Evolutionary conservation across 2,888 invertebrate species (phyloP), one percentile per base, ranked within the genome.

Genomic region (Drepana falcataria): DNA sequence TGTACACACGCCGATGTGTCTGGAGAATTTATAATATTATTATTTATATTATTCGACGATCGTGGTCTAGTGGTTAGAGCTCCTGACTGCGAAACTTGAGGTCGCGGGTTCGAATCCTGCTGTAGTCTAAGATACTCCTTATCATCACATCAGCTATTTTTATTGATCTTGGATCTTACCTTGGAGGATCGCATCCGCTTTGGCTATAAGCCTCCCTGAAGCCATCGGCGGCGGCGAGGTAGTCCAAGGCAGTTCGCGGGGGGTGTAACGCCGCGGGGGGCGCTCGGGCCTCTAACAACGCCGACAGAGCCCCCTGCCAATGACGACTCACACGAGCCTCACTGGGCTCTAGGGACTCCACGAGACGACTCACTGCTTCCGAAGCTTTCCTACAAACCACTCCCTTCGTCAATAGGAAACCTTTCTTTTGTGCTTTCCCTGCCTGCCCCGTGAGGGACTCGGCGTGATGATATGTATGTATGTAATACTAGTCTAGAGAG

Each of bases 171-270:
- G n/a, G n/a, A n/a, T n/a, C n/a, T 62, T 48, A 93, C 85, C 95
- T 91, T 0, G 95, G 94, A 0, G 94, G 94, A 75, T 93, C 93
- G 63, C 95, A 95, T 0, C 94, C 94, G 0, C 92, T 91, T 67
- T 94, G 94, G 66, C 94, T 94, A 64, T 94, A 94, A 0, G 94
- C 94, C 54, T 93, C 93, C 48, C 93, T 84, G 67, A 93, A 94
- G 0, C 93, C 94, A 0, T 84, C 77, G 0, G 94, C 94, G 61
- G 88, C 87, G 44, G 92, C 91, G 51, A 96, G 83, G 70, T 95
- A 95, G 73, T 94, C 94, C 53, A 93, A 91, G 0, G 95, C 94
- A 0, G 93, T 87, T 51, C 92, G 85, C 0, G 94, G 92, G 1
- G 94, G 93, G 52, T 92, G 85, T 54, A 95, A 68, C 0, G 92